phyloP scores from a whole-genome alignment of 2,797 vertebrate genomes.

The Micropoecilia bifurca region DNA sequence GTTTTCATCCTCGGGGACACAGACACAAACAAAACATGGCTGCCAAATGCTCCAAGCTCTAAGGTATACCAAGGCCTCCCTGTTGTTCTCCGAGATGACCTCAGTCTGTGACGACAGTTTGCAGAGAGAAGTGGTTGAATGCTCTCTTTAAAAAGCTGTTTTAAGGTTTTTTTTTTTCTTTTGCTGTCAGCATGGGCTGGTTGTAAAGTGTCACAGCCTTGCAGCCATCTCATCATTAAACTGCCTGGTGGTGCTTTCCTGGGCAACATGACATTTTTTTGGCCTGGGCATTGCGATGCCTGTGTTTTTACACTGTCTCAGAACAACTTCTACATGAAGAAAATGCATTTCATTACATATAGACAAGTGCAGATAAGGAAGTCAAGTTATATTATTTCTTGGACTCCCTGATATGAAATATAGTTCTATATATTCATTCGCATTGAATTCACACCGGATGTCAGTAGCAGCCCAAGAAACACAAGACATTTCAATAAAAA shows the following conservation, averaged over 20 bases:
- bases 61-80: slow-evolving; percentile 12
- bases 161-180: slow-evolving; percentile 5
- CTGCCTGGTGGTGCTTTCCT: slow-evolving; percentile 12
- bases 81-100: slow-evolving; percentile 28
- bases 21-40: slow-evolving; percentile 14
- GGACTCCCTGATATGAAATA: not conserved
- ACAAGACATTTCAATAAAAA: not conserved
- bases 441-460: not conserved
- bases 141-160: slow-evolving; percentile 8
- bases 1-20: not conserved
- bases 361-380: slow-evolving; percentile 4
- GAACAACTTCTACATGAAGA: not conserved
- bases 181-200: slow-evolving; percentile 37
- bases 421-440: too few relatives aligned
- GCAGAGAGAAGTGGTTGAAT: slow-evolving; percentile 27
- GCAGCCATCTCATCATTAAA: slow-evolving; percentile 21
- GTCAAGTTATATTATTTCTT: not conserved
- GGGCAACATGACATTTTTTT: slow-evolving; percentile 5
- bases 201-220: slow-evolving; percentile 33
- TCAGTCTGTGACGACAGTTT: slow-evolving; percentile 17
- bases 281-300: slow-evolving; percentile 5
- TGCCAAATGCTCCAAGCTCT: slow-evolving; percentile 20
- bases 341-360: not conserved
- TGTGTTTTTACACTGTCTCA: slow-evolving; percentile 9
- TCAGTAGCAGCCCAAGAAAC: not conserved